phyloP scores from a whole-genome alignment of 2,888 invertebrate species.

The Cheilosia urbana region DNA sequence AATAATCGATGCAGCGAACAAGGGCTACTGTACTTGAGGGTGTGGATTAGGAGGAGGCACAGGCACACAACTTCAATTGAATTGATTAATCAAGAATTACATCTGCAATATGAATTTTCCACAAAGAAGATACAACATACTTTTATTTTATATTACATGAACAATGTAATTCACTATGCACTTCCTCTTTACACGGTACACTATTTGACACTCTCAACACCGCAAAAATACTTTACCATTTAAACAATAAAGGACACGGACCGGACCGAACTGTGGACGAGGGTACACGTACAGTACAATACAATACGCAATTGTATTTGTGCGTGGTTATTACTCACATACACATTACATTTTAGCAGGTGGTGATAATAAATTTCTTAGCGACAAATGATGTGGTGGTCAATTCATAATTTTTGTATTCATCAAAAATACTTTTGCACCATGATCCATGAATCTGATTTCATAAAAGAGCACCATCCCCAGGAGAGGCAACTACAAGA shows the following conservation, averaged over 20 bases:
- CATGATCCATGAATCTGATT: constrained; percentile 2
- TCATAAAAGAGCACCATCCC: no score
- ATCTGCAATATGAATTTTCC: neutral
- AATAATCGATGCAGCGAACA: constrained; percentile 11
- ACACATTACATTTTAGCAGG: constrained; percentile 17
- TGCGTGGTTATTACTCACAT: constrained; percentile 11
- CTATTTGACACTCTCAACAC: no score
- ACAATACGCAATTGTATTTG: no score
- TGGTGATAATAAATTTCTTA: constrained; percentile 44
- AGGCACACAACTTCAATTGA: neutral
- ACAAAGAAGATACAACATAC: neutral
- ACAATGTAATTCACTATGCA: no score
- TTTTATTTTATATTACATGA: neutral
- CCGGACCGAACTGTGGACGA: neutral
- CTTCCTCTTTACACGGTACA: no score
- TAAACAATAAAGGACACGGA: no score
- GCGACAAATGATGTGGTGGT: constrained; percentile 21
- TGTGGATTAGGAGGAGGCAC: neutral
- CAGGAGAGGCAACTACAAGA: no score
- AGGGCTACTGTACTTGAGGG: neutral
- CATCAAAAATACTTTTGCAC: neutral
- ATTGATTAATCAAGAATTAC: constrained; percentile 2
- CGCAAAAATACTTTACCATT: no score
- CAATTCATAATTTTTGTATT: constrained; percentile 55
- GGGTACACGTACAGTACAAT: no score